These are phyloP conservation scores for Peromyscus aztecus DNA, from an alignment of 2,797 vertebrate species.

Conservation along the genomic window DNA sequence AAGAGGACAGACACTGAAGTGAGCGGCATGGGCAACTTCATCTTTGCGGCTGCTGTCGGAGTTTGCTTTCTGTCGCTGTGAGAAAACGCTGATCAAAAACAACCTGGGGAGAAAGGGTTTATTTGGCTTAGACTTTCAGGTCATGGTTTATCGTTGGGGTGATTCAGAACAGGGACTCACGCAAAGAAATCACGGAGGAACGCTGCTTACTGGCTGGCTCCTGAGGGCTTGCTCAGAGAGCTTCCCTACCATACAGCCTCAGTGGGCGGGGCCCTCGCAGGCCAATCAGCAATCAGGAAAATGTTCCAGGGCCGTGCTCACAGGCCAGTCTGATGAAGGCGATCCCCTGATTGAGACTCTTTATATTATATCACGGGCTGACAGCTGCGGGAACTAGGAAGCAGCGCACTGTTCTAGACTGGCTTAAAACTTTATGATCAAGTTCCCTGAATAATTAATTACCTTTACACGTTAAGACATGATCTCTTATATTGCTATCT, in stretches of 20 bases:
- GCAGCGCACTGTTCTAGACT: not conserved
- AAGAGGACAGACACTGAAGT: not conserved
- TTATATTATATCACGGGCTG: not conserved
- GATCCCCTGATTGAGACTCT: too few species aligned
- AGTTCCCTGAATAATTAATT: not conserved
- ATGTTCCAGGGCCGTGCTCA: not conserved
- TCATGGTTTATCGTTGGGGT: not conserved
- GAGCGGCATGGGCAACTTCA: not conserved
- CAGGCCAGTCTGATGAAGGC: not conserved
- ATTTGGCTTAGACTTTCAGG: not conserved
- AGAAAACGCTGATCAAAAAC: not conserved
- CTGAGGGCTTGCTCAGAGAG: not conserved
- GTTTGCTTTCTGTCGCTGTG: not conserved
- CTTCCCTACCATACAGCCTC: too few species aligned
- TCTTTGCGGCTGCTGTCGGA: not conserved
- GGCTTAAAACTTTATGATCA: not conserved
- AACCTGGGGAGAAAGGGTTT: not conserved
- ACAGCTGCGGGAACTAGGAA: not conserved
- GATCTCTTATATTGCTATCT: not conserved
- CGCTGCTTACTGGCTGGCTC: too few species aligned
- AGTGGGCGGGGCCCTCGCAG: not conserved
- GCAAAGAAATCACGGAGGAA: not conserved
- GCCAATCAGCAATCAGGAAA: not conserved
- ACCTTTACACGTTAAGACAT: not conserved
- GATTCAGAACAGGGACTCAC: not conserved